These are phyloP conservation scores for Brachionus koreanus DNA, from an alignment of 1,140 invertebrate genomes.

Conservation along the genomic window DNA sequence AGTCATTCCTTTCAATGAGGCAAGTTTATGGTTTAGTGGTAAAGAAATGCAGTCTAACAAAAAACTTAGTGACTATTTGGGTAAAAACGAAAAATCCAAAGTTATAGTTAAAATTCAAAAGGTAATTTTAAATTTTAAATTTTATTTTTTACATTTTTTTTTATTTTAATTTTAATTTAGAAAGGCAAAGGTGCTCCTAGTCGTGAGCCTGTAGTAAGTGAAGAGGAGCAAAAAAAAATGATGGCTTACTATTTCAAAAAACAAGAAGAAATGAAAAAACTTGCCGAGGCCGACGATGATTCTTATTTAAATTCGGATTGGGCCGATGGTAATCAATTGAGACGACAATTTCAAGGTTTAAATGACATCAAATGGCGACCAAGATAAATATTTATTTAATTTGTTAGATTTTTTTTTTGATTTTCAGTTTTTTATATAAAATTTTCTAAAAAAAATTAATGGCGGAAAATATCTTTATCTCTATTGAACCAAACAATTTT, in stretches of 20 bases:
- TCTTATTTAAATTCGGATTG: conserved; percentile 59
- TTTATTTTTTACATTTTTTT: conserved; percentile 46
- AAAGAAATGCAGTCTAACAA: conserved; percentile 72
- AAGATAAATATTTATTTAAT: conserved; percentile 12
- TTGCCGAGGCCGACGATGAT: conserved; percentile 59
- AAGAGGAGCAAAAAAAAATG: conserved; percentile 77
- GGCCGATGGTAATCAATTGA: conserved; percentile 59
- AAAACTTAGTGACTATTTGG: conserved; percentile 70
- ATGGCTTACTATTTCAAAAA: conserved; percentile 79
- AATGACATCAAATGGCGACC: conserved; percentile 44
- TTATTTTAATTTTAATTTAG: conserved; percentile 50
- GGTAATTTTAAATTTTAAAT: conserved; percentile 48
- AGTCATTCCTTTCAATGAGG: conserved; percentile 71
- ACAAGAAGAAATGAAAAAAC: conserved; percentile 75
- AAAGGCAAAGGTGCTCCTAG: conserved; percentile 74
- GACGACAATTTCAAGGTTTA: conserved; percentile 47
- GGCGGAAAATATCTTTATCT: background rate
- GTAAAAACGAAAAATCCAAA: conserved; percentile 84
- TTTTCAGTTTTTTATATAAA: background rate
- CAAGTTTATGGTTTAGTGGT: conserved; percentile 78
- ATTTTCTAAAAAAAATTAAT: conserved; percentile 5
- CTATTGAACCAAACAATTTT: conserved; percentile 38
- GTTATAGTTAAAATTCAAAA: conserved; percentile 65
- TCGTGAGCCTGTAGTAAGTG: conserved; percentile 78
- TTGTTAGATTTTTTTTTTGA: background rate